Conservation (phyloP, 2,888 invertebrate genomes). For the Habroteleia sp. region DNA sequence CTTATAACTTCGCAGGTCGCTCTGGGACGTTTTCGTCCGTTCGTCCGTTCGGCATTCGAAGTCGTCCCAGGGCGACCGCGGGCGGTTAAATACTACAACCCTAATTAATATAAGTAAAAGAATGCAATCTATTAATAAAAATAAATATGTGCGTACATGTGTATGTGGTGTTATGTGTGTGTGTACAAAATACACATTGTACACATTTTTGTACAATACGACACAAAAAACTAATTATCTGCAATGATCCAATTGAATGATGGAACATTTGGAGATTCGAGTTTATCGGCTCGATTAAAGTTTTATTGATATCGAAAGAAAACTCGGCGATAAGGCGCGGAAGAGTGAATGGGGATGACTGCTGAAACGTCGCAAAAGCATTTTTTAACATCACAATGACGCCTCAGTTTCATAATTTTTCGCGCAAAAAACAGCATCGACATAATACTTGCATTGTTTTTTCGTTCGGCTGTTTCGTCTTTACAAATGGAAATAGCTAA, state of each 20-base stretch:
- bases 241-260: slow-evolving; percentile 34
- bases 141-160: no score
- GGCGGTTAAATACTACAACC: no score
- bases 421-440: not conserved
- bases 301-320: slow-evolving; percentile 39
- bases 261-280: slow-evolving; percentile 48
- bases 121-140: no score
- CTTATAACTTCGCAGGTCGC: no score
- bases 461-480: no score
- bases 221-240: slow-evolving; percentile 22
- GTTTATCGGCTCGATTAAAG: slow-evolving; percentile 35
- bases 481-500: no score
- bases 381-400: slow-evolving; percentile 9
- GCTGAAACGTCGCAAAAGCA: slow-evolving; percentile 38
- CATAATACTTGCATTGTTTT: not conserved
- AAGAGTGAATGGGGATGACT: slow-evolving; percentile 39
- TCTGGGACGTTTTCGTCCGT: no score
- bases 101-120: no score
- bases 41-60: no score
- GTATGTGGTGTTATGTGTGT: no score
- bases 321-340: slow-evolving; percentile 16
- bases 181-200: not conserved
- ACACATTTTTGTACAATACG: not conserved
- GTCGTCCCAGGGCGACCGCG: no score
- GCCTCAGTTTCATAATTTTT: not conserved